phyloP scores from a whole-genome alignment of 2,888 invertebrate species.

The Sinotaia quadrata region DNA sequence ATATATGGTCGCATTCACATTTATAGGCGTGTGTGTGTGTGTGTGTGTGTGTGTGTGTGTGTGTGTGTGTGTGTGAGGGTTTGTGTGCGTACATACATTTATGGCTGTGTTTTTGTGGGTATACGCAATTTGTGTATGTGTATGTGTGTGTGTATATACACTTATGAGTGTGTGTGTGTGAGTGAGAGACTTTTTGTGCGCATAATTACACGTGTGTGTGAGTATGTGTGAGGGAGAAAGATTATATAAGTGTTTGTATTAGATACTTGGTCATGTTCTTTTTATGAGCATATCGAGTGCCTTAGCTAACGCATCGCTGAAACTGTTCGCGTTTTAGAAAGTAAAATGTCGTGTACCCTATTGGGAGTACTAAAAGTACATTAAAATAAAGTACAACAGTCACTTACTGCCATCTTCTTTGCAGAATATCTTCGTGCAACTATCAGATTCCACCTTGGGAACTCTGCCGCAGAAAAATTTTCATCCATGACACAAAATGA shows the following conservation, averaged over 20 bases:
- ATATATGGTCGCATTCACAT: background rate
- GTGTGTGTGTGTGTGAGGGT: background rate
- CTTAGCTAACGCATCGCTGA: too few species aligned
- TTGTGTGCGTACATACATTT: background rate
- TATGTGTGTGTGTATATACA: background rate
- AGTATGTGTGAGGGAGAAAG: too few species aligned
- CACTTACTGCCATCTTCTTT: too few species aligned
- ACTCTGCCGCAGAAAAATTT: conserved; percentile 7
- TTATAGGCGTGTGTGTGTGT: background rate
- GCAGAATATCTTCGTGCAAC: conserved; percentile 19
- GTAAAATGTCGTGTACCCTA: too few species aligned
- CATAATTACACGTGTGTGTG: background rate
- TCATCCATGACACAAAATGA: conserved; percentile 36
- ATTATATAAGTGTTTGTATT: too few species aligned
- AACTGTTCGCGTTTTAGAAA: too few species aligned
- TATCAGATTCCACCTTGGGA: conserved; percentile 5
- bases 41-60: background rate
- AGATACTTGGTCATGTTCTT: too few species aligned
- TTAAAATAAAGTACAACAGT: too few species aligned
- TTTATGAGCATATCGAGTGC: too few species aligned
- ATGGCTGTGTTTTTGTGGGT: background rate
- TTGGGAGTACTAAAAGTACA: too few species aligned
- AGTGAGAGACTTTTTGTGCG: background rate
- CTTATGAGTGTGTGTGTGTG: background rate
- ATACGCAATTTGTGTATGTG: background rate